A percentile compares a stretch with the other conserved stretches of the same genome.
Evolutionary conservation across 2,113 vertebrate genomes (phyloP).

Genomic region (Triplophysa rosa): DNA sequence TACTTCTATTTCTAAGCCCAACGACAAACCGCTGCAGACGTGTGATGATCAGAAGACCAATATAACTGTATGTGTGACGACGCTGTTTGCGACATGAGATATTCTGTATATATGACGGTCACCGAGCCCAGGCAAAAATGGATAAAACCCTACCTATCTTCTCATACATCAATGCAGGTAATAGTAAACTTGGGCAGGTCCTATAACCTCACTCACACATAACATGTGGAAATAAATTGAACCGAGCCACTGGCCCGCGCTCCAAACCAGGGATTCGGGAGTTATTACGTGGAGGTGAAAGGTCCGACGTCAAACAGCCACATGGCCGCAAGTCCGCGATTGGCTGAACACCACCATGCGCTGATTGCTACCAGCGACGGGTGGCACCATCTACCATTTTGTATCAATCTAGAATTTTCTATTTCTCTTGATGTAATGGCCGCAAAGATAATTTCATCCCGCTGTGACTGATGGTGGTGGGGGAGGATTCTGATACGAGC

Average conservation of each 20-base stretch:
- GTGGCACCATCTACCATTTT: conserved; percentile 17
- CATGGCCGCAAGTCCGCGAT: conserved; percentile 38
- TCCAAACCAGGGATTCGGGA: conserved; percentile 15
- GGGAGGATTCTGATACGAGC: conserved; percentile 30
- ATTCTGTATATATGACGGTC: neutral
- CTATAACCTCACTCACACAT: conserved; percentile 6
- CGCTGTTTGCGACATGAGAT: neutral
- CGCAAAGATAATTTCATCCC: conserved; percentile 24
- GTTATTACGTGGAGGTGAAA: conserved; percentile 55
- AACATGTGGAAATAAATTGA: conserved; percentile 45
- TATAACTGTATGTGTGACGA: neutral
- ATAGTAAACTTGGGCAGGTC: neutral
- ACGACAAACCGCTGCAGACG: neutral
- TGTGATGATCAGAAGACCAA: neutral
- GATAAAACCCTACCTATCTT: conserved; percentile 12
- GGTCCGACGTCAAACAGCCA: conserved; percentile 35
- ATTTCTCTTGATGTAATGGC: neutral
- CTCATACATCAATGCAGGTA: conserved; percentile 8
- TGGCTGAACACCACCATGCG: neutral
- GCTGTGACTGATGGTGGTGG: neutral
- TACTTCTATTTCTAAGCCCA: neutral
- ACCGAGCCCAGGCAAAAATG: neutral
- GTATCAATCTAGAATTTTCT: conserved; percentile 8
- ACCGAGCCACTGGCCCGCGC: conserved; percentile 6
- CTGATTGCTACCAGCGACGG: conserved; percentile 26